Base-by-base conservation (phyloP, 2,888 invertebrate species). In the Craniophora ligustri region DNA sequence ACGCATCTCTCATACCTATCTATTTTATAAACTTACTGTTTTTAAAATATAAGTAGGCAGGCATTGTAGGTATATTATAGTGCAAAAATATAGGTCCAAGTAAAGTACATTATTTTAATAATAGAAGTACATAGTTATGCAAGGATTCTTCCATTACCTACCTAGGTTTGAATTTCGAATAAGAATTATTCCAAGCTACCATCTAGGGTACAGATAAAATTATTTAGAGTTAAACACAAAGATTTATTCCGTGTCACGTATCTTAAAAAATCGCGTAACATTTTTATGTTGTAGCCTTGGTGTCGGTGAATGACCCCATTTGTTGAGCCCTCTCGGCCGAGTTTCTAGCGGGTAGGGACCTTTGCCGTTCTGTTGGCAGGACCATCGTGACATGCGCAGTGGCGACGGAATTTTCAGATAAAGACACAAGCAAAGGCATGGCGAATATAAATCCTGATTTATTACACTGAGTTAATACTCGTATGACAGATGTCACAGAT, bases 331-430 rank as follows among this genome's bases (percentile, higher is more conserved):
- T 65, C 39, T 28, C 21, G 19, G 59, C 71, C 41, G 26, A 40
- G 47, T 54, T 61, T 70, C 50, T 64, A 63, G 60, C 67, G 58
- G 46, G 53, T 26, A 26, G 26, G n/a, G 26, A 26, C 26, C 26
- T 26, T 23, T n/a, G 26, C 26, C 26, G n/a, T 57, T 64, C 31
- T 35, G 45, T 72, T 67, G 70, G 72, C 60, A 69, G 51, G 38
- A 54, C 19, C 36, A 66, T 38, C 82, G 80, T 84, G 88, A 84
- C 89, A 87, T 89, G 89, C 89, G 89, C 89, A 89, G 46, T 82
- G 55, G 67, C 32, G 36, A 35, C 60, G 45, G 67, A 77, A 82
- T 80, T 80, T n/a, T 62, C 47, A 42, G 65, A 67, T 54, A n/a
- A 26, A 26, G n/a, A 4, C n/a, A n/a, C 3, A 5, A n/a, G n/a